Evolutionary conservation across 1,140 invertebrate genomes (phyloP).

Genomic region (Drosophila kepulauana): DNA sequence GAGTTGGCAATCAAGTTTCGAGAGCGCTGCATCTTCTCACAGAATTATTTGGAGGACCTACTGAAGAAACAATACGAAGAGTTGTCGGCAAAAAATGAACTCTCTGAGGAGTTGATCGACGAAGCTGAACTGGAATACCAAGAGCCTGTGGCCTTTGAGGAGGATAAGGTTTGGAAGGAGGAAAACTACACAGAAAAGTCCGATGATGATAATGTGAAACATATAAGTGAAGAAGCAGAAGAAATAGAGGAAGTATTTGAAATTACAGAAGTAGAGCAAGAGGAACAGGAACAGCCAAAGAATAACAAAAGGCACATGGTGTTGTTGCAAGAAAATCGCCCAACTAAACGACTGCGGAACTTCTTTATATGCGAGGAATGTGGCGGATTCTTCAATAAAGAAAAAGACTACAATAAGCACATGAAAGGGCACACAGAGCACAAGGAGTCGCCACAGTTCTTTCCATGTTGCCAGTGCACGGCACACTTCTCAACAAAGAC

Average conservation of each 20-base stretch:
- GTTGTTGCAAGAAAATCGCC: slow-evolving; percentile 18
- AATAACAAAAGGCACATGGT: slow-evolving; percentile 34
- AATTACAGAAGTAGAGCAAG: neutral
- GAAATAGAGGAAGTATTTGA: neutral
- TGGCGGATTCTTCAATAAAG: slow-evolving; percentile 48
- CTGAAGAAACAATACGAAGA: slow-evolving; percentile 29
- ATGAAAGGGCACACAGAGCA: slow-evolving; percentile 26
- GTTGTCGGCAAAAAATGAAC: neutral
- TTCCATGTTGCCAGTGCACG: slow-evolving; percentile 53
- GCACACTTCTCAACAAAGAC: slow-evolving; percentile 28
- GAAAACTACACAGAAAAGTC: neutral
- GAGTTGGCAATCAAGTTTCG: slow-evolving; percentile 70
- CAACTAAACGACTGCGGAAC: slow-evolving; percentile 49
- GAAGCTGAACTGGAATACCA: slow-evolving; percentile 40
- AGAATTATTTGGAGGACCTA: slow-evolving; percentile 62
- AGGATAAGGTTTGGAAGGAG: neutral
- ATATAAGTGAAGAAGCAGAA: neutral
- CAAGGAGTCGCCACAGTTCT: slow-evolving; percentile 42
- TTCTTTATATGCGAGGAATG: slow-evolving; percentile 72
- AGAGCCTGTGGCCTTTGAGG: neutral
- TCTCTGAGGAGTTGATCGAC: slow-evolving; percentile 61
- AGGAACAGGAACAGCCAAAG: slow-evolving; percentile 28
- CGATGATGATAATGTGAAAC: neutral
- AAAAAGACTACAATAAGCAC: slow-evolving; percentile 47
- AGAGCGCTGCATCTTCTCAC: slow-evolving; percentile 68